Percentiles rank a stretch among this genome's conserved stretches.
phyloP scores from a whole-genome alignment of 2,797 vertebrate genomes.

The Lutjanus argentimaculatus region DNA sequence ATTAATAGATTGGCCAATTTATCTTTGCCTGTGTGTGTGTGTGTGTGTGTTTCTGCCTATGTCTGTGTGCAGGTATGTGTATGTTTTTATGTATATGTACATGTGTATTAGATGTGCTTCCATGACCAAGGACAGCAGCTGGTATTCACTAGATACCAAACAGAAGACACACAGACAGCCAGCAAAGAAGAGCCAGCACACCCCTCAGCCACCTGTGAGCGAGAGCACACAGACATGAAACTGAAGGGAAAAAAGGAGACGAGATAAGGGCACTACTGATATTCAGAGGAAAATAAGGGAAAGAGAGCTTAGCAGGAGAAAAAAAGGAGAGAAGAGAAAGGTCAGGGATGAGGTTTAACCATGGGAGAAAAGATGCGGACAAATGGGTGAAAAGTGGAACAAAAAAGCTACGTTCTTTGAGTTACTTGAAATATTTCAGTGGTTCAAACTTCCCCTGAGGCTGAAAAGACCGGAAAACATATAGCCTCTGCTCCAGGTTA shows the following conservation, averaged over 20 bases:
- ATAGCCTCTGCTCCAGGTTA: slow-evolving; percentile 44
- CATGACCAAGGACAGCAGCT: slow-evolving; percentile 61
- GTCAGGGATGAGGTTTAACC: slow-evolving; percentile 58
- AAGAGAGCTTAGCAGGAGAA: slow-evolving; percentile 30
- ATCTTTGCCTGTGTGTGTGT: slow-evolving; percentile 27
- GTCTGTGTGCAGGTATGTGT: slow-evolving; percentile 27
- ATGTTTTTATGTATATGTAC: slow-evolving; percentile 27
- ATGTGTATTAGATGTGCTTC: slow-evolving; percentile 13
- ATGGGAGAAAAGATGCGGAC: slow-evolving; percentile 37
- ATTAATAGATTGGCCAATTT: slow-evolving; percentile 43
- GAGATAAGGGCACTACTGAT: slow-evolving; percentile 62
- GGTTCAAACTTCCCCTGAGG: slow-evolving; percentile 46
- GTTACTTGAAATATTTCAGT: slow-evolving; percentile 54
- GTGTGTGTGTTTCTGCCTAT: slow-evolving; percentile 19
- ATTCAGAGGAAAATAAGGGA: slow-evolving; percentile 60
- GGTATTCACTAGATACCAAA: slow-evolving; percentile 60
- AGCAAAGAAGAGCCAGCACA: slow-evolving; percentile 30
- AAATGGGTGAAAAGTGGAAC: slow-evolving; percentile 39
- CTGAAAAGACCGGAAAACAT: slow-evolving; percentile 42
- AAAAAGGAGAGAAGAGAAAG: slow-evolving; percentile 42
- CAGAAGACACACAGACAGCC: slow-evolving; percentile 42
- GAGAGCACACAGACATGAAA: slow-evolving; percentile 43
- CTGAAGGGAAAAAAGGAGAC: slow-evolving; percentile 10
- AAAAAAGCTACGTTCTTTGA: slow-evolving; percentile 53
- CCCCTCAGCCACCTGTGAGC: slow-evolving; percentile 60